Evolutionary conservation across 2,797 vertebrate genomes (phyloP).

Genomic region (Spinus olivaceus): DNA sequence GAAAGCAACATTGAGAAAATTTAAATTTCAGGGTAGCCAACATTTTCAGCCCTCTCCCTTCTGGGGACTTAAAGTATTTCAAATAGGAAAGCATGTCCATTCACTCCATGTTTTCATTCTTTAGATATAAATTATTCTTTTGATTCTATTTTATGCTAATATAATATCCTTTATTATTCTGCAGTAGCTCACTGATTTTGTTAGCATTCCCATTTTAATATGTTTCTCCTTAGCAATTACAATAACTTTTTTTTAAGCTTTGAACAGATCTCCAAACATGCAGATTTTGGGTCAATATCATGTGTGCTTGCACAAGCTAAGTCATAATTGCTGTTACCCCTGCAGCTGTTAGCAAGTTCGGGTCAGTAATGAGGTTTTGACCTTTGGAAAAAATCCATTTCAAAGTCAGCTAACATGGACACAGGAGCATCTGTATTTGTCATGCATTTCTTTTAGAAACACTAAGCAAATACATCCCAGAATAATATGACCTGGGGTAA

Average conservation of each 20-base stretch:
- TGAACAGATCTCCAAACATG: not conserved
- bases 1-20: not conserved
- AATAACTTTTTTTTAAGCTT: not conserved
- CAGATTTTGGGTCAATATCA: not conserved
- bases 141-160: not conserved
- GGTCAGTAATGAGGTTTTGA: not conserved
- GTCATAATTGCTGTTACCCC: not conserved
- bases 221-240: not conserved
- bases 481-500: not conserved
- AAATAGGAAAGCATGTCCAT: not conserved
- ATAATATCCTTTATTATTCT: not conserved
- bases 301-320: accelerated
- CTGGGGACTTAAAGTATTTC: not conserved
- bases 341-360: not conserved
- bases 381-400: not conserved
- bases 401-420: not conserved
- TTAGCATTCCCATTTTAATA: not conserved
- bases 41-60: not conserved
- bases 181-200: not conserved
- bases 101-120: not conserved
- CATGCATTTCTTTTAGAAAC: not conserved
- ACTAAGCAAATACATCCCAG: not conserved
- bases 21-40: not conserved
- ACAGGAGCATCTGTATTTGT: not conserved
- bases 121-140: not conserved